phyloP scores from a whole-genome alignment of 2,113 vertebrate species.

The Cettia cetti region DNA sequence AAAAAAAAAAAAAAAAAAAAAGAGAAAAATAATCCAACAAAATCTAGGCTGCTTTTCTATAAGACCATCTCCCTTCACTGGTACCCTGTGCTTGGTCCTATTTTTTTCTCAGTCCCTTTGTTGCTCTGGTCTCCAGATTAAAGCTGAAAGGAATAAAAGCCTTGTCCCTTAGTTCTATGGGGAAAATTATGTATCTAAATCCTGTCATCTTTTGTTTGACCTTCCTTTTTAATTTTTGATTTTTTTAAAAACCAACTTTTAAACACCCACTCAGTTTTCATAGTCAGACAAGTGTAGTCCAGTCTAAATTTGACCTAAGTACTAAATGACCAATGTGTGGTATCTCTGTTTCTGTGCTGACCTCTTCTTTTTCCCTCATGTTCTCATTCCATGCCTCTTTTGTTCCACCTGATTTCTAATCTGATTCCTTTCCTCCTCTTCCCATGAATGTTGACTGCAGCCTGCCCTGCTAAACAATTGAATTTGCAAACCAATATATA shows the following conservation, averaged over 20 bases:
- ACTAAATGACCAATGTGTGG: not conserved
- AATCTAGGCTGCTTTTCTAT: not conserved
- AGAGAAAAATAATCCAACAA: not conserved
- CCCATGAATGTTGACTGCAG: not conserved
- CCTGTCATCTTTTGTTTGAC: not conserved
- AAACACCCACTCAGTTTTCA: not conserved
- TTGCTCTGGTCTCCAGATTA: not conserved
- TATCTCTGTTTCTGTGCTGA: not conserved
- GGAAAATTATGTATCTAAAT: not conserved
- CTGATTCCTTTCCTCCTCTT: constrained; percentile 1
- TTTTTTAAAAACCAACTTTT: not conserved
- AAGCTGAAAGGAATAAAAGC: not conserved
- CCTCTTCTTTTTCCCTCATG: not conserved
- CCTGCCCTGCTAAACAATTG: constrained; percentile 3
- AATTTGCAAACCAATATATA: constrained; percentile 62
- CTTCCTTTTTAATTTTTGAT: not conserved
- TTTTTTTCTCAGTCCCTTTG: not conserved
- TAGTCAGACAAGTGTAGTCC: not conserved
- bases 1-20: not conserved
- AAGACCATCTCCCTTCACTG: not conserved
- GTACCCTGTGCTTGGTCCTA: not conserved
- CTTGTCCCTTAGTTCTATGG: not conserved
- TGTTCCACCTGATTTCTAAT: constrained; percentile 47
- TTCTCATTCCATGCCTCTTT: constrained; percentile 12
- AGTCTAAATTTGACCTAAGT: not conserved